Percentiles rank a stretch among this genome's conserved stretches.
Evolutionary conservation across 2,888 invertebrate genomes (phyloP).

Genomic region (Uropetala carovei): DNA sequence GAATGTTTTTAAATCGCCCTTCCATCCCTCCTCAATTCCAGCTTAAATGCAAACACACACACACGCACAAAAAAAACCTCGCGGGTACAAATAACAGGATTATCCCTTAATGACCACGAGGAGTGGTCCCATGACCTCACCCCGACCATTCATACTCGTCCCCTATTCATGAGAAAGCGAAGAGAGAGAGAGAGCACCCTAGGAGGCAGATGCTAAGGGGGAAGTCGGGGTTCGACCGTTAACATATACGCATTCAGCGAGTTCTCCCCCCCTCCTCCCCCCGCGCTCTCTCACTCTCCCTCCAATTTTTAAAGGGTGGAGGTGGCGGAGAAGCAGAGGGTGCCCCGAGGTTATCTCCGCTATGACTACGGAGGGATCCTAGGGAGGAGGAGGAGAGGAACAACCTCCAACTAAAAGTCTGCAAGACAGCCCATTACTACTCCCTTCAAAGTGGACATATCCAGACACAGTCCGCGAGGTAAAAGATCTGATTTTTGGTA

Average conservation of each 20-base stretch:
- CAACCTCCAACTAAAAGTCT: no score
- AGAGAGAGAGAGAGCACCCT: slow-evolving; percentile 34
- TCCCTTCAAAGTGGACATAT: no score
- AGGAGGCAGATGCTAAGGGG: slow-evolving; percentile 49
- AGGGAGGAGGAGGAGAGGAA: background rate
- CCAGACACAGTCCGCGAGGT: no score
- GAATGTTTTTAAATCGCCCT: background rate
- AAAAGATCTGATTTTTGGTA: no score
- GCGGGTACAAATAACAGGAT: slow-evolving; percentile 58
- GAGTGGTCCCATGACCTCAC: background rate
- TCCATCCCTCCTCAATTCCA: background rate
- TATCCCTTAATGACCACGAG: slow-evolving; percentile 41
- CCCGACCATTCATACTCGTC: background rate
- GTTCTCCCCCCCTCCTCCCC: background rate
- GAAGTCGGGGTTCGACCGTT: slow-evolving; percentile 29
- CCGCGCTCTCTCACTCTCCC: no score
- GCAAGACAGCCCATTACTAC: no score
- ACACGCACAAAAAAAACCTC: slow-evolving; percentile 21
- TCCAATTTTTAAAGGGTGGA: background rate
- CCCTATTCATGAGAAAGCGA: slow-evolving; percentile 33
- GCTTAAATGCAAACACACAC: slow-evolving; percentile 37
- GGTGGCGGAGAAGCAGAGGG: background rate
- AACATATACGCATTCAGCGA: slow-evolving; percentile 47
- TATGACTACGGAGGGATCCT: background rate
- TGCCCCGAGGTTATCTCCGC: background rate